Percentiles rank a stretch among this genome's conserved stretches.
Conservation (phyloP, 1,140 invertebrate species). For the Pararge aegeria region DNA sequence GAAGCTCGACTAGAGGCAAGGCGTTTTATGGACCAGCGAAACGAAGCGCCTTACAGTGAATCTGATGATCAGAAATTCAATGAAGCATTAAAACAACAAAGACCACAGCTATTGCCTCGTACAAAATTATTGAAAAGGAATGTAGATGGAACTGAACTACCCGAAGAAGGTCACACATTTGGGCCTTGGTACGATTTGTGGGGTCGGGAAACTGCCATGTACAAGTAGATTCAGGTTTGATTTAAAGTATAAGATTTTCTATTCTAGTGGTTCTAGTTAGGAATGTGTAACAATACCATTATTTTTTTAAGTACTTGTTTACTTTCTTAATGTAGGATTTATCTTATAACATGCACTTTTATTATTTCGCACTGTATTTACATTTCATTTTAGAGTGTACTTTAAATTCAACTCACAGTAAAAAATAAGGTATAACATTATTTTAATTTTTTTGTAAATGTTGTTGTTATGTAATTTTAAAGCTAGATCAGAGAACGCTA, state of each 20-base stretch:
- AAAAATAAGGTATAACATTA: not conserved
- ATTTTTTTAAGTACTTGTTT: constrained; percentile 16
- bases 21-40: constrained; percentile 65
- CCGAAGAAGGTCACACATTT: constrained; percentile 84
- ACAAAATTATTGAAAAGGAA: constrained; percentile 83
- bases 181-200: constrained; percentile 94
- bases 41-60: constrained; percentile 80
- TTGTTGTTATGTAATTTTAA: constrained; percentile 26
- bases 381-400: too few relatives aligned
- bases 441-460: constrained; percentile 32
- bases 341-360: constrained; percentile 9
- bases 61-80: constrained; percentile 84
- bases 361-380: constrained; percentile 12
- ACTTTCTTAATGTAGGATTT: constrained; percentile 10
- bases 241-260: constrained; percentile 22
- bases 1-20: constrained; percentile 75
- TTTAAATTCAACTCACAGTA: constrained; percentile 7
- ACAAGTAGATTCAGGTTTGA: constrained; percentile 63
- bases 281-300: constrained; percentile 19
- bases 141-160: constrained; percentile 74
- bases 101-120: constrained; percentile 83
- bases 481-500: not conserved
- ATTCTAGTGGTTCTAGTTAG: constrained; percentile 18
- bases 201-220: constrained; percentile 81
- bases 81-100: constrained; percentile 79